Percentiles rank a stretch among this genome's conserved stretches.
These are phyloP conservation scores for Peucedramus taeniatus DNA, from an alignment of 2,113 vertebrate species.

Conservation along the genomic window DNA sequence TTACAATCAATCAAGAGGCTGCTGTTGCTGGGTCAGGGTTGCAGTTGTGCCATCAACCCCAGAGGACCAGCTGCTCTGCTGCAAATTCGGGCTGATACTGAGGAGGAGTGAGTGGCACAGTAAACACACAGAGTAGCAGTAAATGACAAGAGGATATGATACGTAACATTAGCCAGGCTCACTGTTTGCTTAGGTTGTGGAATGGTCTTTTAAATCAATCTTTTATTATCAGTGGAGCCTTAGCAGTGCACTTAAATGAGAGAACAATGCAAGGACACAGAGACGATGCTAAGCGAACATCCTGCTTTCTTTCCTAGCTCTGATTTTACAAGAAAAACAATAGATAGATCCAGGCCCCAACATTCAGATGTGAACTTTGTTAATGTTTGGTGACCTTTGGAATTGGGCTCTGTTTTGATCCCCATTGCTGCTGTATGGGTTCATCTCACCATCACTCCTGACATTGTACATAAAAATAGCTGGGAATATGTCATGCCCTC, in stretches of 20 bases:
- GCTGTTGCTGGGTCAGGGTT: background rate
- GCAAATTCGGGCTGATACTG: background rate
- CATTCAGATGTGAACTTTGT: background rate
- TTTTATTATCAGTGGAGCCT: constrained; percentile 29
- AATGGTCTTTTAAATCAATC: constrained; percentile 55
- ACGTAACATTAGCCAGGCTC: constrained; percentile 46
- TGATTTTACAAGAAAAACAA: background rate
- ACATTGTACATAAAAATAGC: background rate
- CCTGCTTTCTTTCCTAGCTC: background rate
- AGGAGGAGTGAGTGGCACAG: constrained; percentile 2
- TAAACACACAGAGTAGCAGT: constrained; percentile 15
- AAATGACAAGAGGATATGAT: constrained; percentile 54
- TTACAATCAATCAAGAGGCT: background rate
- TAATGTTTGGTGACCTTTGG: background rate
- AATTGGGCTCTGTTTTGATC: background rate
- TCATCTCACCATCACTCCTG: background rate
- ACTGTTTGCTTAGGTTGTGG: constrained; percentile 38
- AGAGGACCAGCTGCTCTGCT: background rate
- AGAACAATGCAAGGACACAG: background rate
- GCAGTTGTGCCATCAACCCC: background rate
- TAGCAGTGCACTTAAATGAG: background rate
- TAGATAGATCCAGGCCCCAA: background rate
- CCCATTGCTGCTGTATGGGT: fast-evolving
- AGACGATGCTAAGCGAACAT: background rate
- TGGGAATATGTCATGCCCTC: background rate